A percentile compares a stretch with the other conserved stretches of the same genome.
Conservation (phyloP, 2,113 vertebrate species). For the Saccopteryx leptura region DNA sequence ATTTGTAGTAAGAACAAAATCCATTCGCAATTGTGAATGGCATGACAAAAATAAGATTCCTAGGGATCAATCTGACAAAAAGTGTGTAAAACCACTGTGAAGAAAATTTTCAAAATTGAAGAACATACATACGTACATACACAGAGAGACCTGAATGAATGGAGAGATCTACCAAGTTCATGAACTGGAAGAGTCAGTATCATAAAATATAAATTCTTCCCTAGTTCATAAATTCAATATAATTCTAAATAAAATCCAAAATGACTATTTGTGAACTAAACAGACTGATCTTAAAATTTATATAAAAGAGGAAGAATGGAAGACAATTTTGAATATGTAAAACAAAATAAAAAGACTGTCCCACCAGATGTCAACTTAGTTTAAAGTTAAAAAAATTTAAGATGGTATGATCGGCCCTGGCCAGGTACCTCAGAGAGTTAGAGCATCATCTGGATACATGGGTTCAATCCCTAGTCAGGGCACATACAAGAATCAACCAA, state of each 20-base stretch:
- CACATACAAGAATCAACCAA: too few relatives aligned
- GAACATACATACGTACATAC: background rate
- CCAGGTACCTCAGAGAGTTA: too few relatives aligned
- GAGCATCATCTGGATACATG: too few relatives aligned
- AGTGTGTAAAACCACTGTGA: background rate
- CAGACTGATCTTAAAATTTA: slow-evolving; percentile 2
- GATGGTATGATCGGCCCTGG: background rate
- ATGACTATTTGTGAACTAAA: background rate
- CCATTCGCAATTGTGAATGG: background rate
- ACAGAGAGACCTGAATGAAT: background rate
- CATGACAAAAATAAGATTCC: background rate
- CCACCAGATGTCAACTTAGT: background rate
- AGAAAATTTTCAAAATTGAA: slow-evolving; percentile 16
- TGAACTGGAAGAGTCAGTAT: background rate
- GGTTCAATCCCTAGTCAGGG: too few relatives aligned
- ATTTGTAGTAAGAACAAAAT: background rate
- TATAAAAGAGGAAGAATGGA: background rate
- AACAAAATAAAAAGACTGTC: background rate
- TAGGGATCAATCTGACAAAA: slow-evolving; percentile 25
- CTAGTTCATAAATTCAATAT: background rate
- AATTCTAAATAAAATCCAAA: slow-evolving; percentile 48
- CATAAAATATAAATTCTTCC: slow-evolving; percentile 44
- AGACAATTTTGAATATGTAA: background rate
- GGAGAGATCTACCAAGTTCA: background rate
- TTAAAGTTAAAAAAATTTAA: background rate